phyloP scores from a whole-genome alignment of 2,888 invertebrate genomes.

The Andrena bucephala region DNA sequence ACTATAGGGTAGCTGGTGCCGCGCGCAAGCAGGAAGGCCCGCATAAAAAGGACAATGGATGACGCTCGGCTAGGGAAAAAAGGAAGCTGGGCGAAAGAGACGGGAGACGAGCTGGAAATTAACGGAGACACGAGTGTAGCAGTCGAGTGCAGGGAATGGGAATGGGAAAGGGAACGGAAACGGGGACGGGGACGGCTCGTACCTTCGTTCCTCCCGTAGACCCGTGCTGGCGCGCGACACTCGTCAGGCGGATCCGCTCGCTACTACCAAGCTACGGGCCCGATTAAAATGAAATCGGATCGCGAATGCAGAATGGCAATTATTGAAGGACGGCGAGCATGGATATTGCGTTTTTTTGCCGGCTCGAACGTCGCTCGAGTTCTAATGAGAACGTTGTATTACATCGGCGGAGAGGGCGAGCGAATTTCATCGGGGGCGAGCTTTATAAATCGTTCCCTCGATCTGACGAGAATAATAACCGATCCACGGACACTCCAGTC shows the following conservation, averaged over 20 bases:
- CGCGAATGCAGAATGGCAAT: slow-evolving; percentile 39
- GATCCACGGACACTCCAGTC: slow-evolving; percentile 26
- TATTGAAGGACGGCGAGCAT: slow-evolving; percentile 44
- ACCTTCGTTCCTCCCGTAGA: slow-evolving; percentile 41
- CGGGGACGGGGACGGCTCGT: background rate
- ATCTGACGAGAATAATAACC: slow-evolving; percentile 29
- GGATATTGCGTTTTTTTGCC: slow-evolving; percentile 49
- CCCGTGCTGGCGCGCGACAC: background rate
- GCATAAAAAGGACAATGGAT: slow-evolving; percentile 68
- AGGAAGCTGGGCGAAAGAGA: slow-evolving; percentile 28
- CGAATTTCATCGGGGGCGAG: slow-evolving; percentile 4
- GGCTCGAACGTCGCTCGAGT: slow-evolving; percentile 11
- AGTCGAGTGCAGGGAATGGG: slow-evolving; percentile 16
- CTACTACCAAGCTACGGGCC: slow-evolving; percentile 14
- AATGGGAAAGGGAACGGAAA: slow-evolving; percentile 1
- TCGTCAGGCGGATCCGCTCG: slow-evolving; percentile 22
- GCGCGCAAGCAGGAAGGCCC: slow-evolving; percentile 55
- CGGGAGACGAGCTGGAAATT: slow-evolving; percentile 48
- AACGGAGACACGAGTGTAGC: slow-evolving; percentile 43
- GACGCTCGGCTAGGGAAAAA: slow-evolving; percentile 35
- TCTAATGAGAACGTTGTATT: slow-evolving; percentile 50
- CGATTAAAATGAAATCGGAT: slow-evolving; percentile 49
- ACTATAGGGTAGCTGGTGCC: slow-evolving; percentile 57
- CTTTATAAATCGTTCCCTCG: slow-evolving; percentile 44
- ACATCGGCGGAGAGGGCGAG: slow-evolving; percentile 15